Evolutionary conservation across 23 tunicate species (phyloP), one percentile per base, ranked within the genome.

Genomic region (Ciona savignyi): DNA sequence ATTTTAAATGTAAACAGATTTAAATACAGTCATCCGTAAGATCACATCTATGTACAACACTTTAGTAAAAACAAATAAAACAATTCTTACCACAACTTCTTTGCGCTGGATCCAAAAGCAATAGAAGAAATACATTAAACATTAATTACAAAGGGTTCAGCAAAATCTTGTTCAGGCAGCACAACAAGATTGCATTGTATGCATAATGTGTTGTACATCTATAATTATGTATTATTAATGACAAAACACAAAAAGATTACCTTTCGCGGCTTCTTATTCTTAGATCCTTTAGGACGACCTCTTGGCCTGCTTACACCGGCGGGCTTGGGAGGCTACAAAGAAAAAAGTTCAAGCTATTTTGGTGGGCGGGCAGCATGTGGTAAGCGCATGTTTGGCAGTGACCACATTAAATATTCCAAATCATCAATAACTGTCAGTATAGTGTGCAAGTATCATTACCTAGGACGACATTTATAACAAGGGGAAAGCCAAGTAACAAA

Each of bases 251-350:
- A 4, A 25, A 63, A 9, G 27, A 33, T 63, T 66, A 85, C 97
- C 87, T 91, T 91, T 72, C 97, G 74, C 27, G 97, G 97, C 51
- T 82, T 84, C 70, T 91, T 91, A 66, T 91, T 91, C 63, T 80
- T 80, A 19, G 97, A 91, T 1, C 97, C 97, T 80, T 88, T 91
- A 23, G 97, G 97, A 35, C 97, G 49, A 29, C 97, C 97, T 65
- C 97, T 70, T 25, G 97, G 97, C 30, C 89, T 62, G 65, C 97
- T 91, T 23, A 85, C 74, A 30, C 97, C 97, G 22, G 77, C 84
- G 27, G 91, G 97, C 66, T 91, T 91, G 22, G 81, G 85, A 15
- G 97, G 97, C 97, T 91, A 73, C 61, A 30, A 70, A 56, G 64
- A 1, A 21, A 56, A 9, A 66, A 68, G 29, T 21, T 1, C 6